A percentile compares a stretch with the other conserved stretches of the same genome.
Conservation (phyloP, 2,888 invertebrate species). For the Plebejus melissa region DNA sequence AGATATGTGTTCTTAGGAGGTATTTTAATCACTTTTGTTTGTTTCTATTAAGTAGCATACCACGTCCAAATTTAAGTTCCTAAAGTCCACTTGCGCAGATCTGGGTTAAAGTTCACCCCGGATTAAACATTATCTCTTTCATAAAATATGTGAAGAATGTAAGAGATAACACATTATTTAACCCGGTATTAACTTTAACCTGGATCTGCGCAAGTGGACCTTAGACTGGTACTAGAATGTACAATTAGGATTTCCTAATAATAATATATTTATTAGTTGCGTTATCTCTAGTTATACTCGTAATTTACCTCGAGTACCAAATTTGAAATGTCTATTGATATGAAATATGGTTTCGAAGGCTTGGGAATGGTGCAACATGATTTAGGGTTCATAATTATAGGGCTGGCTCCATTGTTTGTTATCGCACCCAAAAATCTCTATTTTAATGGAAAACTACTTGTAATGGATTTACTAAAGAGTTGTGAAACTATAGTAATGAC, state of each 20-base stretch:
- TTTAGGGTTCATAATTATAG: slow-evolving; percentile 23
- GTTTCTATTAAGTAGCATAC: not conserved
- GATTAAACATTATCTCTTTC: too few species aligned
- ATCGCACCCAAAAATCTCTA: slow-evolving; percentile 1
- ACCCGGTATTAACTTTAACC: too few species aligned
- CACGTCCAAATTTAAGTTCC: not conserved
- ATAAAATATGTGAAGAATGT: too few species aligned
- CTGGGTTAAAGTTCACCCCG: too few species aligned
- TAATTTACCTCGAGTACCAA: not conserved
- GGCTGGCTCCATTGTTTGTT: not conserved
- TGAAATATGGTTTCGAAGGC: slow-evolving; percentile 54
- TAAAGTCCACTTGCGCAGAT: not conserved
- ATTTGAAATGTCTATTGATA: slow-evolving; percentile 39
- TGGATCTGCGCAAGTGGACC: too few species aligned
- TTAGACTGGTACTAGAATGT: not conserved
- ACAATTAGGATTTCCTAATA: not conserved
- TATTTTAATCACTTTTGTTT: too few species aligned
- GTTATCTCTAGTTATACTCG: not conserved
- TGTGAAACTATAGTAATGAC: not conserved
- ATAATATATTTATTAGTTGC: slow-evolving; percentile 5
- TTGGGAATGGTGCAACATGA: slow-evolving; percentile 41
- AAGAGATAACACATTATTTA: too few species aligned
- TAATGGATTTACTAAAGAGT: not conserved
- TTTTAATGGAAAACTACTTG: slow-evolving; percentile 5
- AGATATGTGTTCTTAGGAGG: too few species aligned